A percentile compares a stretch with the other conserved stretches of the same genome.
phyloP scores from a whole-genome alignment of 2,888 invertebrate species.

The Pachycephus smyrnensis region DNA sequence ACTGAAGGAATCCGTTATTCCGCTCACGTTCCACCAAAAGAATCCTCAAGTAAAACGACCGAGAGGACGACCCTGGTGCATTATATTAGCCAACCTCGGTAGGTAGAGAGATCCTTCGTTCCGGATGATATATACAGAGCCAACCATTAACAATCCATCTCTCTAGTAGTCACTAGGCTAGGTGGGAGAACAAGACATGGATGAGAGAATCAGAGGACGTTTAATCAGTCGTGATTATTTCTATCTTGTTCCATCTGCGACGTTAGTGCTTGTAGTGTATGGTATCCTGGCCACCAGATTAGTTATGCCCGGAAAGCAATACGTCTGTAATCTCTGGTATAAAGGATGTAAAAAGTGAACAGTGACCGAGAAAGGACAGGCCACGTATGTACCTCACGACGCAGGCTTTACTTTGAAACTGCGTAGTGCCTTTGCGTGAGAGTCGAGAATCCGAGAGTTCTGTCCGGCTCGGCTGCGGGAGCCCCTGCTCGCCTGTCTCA shows the following conservation, averaged over 20 bases:
- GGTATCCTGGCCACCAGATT: not conserved
- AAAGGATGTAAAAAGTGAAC: not conserved
- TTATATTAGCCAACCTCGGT: not conserved
- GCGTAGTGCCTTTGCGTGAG: slow-evolving; percentile 8
- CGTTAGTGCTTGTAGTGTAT: not conserved
- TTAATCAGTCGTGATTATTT: not conserved
- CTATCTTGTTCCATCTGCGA: not conserved
- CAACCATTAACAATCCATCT: not conserved
- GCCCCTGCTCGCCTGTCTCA: slow-evolving; percentile 32
- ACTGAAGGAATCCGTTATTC: not conserved
- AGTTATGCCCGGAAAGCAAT: not conserved
- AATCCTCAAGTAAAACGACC: not conserved
- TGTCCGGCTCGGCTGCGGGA: slow-evolving; percentile 37
- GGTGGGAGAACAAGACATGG: not conserved
- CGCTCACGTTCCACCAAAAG: not conserved
- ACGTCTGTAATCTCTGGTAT: not conserved
- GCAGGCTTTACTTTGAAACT: slow-evolving; percentile 4
- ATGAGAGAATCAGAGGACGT: not conserved
- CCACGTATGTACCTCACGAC: not conserved
- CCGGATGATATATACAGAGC: not conserved
- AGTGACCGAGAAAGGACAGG: not conserved
- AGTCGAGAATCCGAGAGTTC: slow-evolving; percentile 5
- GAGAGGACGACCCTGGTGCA: not conserved
- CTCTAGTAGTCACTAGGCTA: not conserved
- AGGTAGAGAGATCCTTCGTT: not conserved